Percentiles rank a stretch among this genome's conserved stretches.
These are phyloP conservation scores for Hippocampus abdominalis DNA, from an alignment of 2,113 vertebrate species.

Conservation along the genomic window DNA sequence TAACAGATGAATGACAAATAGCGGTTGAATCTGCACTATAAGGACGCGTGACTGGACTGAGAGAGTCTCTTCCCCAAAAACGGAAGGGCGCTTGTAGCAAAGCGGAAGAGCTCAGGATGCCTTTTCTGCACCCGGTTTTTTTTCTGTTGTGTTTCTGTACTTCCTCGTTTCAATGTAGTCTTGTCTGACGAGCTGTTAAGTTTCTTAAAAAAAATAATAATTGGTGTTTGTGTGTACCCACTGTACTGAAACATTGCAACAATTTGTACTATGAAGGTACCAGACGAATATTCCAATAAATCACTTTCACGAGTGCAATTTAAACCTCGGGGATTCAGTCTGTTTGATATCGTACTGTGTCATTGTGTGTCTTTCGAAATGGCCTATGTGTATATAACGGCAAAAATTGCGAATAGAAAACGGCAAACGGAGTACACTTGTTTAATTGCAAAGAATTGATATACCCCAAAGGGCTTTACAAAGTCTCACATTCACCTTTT, in stretches of 20 bases:
- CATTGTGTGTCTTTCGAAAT: not conserved
- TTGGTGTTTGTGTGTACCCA: slow-evolving; percentile 62
- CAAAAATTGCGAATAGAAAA: no score
- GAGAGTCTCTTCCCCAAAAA: slow-evolving; percentile 27
- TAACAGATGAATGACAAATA: not conserved
- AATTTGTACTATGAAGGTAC: slow-evolving; percentile 68
- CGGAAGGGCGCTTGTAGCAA: slow-evolving; percentile 13
- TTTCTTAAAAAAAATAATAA: slow-evolving; percentile 43
- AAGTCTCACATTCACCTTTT: no score
- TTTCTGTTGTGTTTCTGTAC: slow-evolving; percentile 46
- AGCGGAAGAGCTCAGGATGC: not conserved
- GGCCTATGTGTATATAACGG: not conserved
- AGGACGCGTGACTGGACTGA: not conserved
- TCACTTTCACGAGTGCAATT: slow-evolving; percentile 67
- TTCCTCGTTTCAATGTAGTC: slow-evolving; percentile 51
- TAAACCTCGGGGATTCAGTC: not conserved
- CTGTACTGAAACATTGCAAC: slow-evolving; percentile 64
- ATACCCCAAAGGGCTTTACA: no score
- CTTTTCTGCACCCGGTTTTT: slow-evolving; percentile 26
- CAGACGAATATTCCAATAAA: slow-evolving; percentile 68
- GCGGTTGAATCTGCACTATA: slow-evolving; percentile 8
- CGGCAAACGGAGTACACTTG: no score
- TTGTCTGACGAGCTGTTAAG: slow-evolving; percentile 61
- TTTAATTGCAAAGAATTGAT: no score
- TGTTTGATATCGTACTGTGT: not conserved